phyloP scores from a whole-genome alignment of 2,888 invertebrate genomes.

The Athrips mouffetella region DNA sequence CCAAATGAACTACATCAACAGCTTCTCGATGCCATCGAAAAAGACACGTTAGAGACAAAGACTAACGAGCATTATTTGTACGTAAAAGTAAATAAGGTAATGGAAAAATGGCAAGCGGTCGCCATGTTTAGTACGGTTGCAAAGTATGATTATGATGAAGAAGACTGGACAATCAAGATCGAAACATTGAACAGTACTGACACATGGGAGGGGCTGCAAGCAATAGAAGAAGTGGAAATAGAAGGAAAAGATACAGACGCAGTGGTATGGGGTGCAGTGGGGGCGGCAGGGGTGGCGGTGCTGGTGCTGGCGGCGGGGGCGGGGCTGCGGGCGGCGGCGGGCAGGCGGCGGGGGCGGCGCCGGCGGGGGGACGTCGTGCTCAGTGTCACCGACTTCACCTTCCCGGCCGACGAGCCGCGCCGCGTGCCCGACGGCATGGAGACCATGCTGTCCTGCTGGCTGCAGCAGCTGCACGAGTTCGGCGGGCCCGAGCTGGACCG shows the following conservation, averaged over 20 bases:
- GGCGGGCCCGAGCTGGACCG: conserved; percentile 90
- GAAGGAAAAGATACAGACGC: too few species aligned
- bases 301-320: conserved; percentile 16
- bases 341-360: conserved; percentile 36
- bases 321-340: conserved; percentile 22
- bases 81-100: not conserved
- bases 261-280: conserved; percentile 24
- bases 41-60: not conserved
- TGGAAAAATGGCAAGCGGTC: not conserved
- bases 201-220: not conserved
- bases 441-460: conserved; percentile 91
- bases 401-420: conserved; percentile 49
- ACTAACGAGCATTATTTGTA: not conserved
- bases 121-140: not conserved
- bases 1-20: not conserved
- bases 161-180: not conserved
- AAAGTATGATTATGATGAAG: not conserved
- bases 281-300: conserved; percentile 19
- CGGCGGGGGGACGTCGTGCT: conserved; percentile 40
- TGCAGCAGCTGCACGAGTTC: conserved; percentile 90
- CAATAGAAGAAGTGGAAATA: not conserved
- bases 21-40: not conserved
- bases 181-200: not conserved
- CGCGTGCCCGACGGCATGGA: conserved; percentile 85
- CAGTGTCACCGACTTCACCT: conserved; percentile 38